Evolutionary conservation across 2,888 invertebrate genomes (phyloP), one percentile per base, ranked within the genome.

Genomic region (Dorcus hopei): DNA sequence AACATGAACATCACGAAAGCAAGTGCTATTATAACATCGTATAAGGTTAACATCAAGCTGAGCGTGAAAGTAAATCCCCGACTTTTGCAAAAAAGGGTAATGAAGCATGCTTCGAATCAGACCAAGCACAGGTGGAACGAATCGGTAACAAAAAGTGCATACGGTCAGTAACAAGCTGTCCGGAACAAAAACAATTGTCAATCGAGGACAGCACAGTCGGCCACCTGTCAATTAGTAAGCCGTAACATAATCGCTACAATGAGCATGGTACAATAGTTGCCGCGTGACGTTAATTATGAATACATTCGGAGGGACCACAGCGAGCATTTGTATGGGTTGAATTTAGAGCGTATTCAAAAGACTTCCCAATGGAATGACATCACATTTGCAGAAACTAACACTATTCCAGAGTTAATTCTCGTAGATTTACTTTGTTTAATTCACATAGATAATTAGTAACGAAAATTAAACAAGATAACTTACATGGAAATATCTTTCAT

Each of bases 211-310:
- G 45, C 33, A 38, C 45, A 14, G 39, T 26, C 47, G 11, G 39
- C 45, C 39, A 50, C 39, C 38, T 50, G 50, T 47, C 54, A 54
- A 54, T 54, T 54, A 47, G 19, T 38, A 16, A 8, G 16, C 38
- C 47, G 38, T 38, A 45, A 16, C 45, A n/a, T 45, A 45, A 45
- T 45, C 11, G 45, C 45, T 5, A 45, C 45, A 45, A 19, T 26
- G 26, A 23, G 45, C 16, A 45, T 26, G 39, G 53, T 16, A 47
- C 53, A 54, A 54, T 54, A 39, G 47, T 45, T 47, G 38, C 23
- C 39, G 19, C 19, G 11, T 23, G 11, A 33, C 54, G 47, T 54
- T 54, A 54, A 54, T 54, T 45, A 54, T 54, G 45, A 54, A 45
- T 45, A 38, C 38, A 38, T 50, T 26, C 9, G 16, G 3, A 16